Evolutionary conservation across 2,888 invertebrate species (phyloP).

Genomic region (Sussaba pulchella): DNA sequence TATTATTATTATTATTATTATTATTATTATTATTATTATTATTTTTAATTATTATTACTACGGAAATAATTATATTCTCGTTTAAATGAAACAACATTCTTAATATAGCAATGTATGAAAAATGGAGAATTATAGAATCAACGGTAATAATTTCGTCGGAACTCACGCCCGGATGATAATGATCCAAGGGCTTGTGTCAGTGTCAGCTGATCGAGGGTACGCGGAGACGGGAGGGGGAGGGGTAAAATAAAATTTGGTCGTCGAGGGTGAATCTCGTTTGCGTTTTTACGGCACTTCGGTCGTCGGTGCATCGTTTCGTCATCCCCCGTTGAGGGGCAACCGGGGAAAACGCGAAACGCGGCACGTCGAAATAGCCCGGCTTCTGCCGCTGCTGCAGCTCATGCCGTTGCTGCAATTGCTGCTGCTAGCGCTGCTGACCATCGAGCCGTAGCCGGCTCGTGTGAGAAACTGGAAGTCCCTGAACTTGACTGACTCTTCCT

Average conservation of each 20-base stretch:
- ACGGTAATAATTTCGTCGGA: not conserved
- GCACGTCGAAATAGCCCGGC: not conserved
- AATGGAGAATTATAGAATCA: no score
- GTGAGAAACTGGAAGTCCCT: constrained; percentile 80
- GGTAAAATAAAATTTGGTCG: constrained; percentile 26
- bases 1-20: no score
- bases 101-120: no score
- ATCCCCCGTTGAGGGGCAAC: constrained; percentile 39
- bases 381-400: no score
- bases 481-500: constrained; percentile 81
- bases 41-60: no score
- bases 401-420: no score
- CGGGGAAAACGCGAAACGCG: constrained; percentile 56
- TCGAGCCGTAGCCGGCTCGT: constrained; percentile 67
- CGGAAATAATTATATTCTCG: no score
- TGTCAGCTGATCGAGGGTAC: constrained; percentile 44
- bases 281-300: constrained; percentile 20
- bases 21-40: no score
- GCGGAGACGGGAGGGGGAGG: no score
- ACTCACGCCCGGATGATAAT: not conserved
- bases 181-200: not conserved
- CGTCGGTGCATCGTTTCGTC: constrained; percentile 2
- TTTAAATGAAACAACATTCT: no score
- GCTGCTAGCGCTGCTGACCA: not conserved
- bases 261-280: constrained; percentile 5